Percentiles rank a stretch among this genome's conserved stretches.
Evolutionary conservation across 2,888 invertebrate genomes (phyloP).

Genomic region (Aricia artaxerxes): DNA sequence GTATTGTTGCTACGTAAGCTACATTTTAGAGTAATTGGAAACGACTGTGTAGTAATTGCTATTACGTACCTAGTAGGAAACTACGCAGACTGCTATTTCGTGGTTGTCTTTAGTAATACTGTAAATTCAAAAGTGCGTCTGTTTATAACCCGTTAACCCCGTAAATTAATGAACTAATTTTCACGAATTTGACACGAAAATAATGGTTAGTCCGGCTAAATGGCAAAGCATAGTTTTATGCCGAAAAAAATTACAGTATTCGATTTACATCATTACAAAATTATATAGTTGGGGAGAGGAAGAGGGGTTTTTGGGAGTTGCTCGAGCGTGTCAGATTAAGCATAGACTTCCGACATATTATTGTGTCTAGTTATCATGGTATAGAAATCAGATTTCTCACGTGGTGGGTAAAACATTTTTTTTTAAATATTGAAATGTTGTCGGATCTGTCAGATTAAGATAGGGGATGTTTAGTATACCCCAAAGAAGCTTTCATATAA

Average conservation of each 20-base stretch:
- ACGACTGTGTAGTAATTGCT: not conserved
- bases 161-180: no score
- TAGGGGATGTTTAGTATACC: no score
- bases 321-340: no score
- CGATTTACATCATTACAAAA: not conserved
- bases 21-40: conserved; percentile 16
- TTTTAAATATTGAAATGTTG: no score
- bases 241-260: not conserved
- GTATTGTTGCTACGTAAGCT: conserved; percentile 10
- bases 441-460: no score
- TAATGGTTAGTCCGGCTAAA: not conserved
- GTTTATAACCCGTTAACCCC: not conserved
- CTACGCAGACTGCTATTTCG: not conserved
- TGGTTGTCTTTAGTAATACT: not conserved
- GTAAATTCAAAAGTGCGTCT: not conserved
- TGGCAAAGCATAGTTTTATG: not conserved
- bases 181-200: not conserved
- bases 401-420: no score
- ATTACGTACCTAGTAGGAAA: not conserved
- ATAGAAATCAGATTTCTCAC: no score
- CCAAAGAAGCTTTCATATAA: no score
- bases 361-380: no score
- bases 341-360: no score
- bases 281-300: not conserved
- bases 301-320: no score